A percentile compares a stretch with the other conserved stretches of the same genome.
Evolutionary conservation across 2,113 vertebrate species (phyloP).

Genomic region (Sorex fumeus): DNA sequence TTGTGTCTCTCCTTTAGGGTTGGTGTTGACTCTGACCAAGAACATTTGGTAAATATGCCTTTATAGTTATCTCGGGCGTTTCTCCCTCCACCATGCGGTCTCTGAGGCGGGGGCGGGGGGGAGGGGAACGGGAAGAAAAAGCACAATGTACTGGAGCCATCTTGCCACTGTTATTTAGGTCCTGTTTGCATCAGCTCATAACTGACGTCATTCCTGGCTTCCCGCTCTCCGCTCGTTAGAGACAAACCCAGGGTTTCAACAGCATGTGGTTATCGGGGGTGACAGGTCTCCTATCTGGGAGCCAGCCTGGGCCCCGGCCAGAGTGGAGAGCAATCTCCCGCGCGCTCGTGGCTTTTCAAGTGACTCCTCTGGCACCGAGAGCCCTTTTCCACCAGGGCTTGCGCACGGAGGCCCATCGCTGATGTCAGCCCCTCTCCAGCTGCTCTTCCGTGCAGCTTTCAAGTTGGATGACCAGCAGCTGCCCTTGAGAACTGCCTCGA

Average conservation of each 20-base stretch:
- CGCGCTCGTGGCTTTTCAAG: slow-evolving; percentile 68
- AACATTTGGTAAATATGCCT: slow-evolving; percentile 92
- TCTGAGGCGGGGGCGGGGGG: not conserved
- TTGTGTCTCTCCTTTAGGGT: slow-evolving; percentile 90
- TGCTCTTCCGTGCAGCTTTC: slow-evolving; percentile 75
- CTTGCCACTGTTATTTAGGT: slow-evolving; percentile 47
- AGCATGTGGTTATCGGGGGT: slow-evolving; percentile 53
- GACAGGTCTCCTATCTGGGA: slow-evolving; percentile 59
- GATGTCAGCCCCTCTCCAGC: slow-evolving; percentile 74
- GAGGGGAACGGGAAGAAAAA: slow-evolving; percentile 31
- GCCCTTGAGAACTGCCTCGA: slow-evolving; percentile 74
- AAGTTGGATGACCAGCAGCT: slow-evolving; percentile 77
- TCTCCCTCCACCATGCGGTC: slow-evolving; percentile 28
- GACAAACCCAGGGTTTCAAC: slow-evolving; percentile 54
- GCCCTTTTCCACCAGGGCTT: slow-evolving; percentile 78
- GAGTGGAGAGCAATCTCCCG: slow-evolving; percentile 32
- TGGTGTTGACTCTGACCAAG: slow-evolving; percentile 96
- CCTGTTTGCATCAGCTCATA: slow-evolving; percentile 62
- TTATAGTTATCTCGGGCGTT: slow-evolving; percentile 65
- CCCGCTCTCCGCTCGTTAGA: slow-evolving; percentile 31
- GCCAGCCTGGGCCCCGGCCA: slow-evolving; percentile 47
- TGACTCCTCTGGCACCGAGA: slow-evolving; percentile 68
- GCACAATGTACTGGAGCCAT: slow-evolving; percentile 24
- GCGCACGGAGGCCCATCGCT: slow-evolving; percentile 71
- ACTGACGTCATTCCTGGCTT: slow-evolving; percentile 70